Percentiles rank a stretch among this genome's conserved stretches.
Evolutionary conservation across 2,888 invertebrate species (phyloP).

Genomic region (Trissonchulus sp.): DNA sequence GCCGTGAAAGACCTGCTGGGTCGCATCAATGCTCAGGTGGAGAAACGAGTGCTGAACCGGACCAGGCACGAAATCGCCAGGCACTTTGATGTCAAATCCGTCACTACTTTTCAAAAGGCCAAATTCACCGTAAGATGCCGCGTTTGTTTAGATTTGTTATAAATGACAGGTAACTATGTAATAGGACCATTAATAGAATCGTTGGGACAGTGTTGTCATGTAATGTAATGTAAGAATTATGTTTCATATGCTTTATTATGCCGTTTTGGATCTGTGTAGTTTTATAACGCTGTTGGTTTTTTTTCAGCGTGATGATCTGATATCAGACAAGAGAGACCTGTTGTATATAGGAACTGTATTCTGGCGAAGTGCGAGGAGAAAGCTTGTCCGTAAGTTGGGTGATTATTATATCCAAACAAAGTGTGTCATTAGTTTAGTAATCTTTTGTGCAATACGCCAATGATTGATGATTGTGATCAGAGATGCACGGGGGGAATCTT

Average conservation of each 20-base stretch:
- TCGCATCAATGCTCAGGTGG: conserved; percentile 85
- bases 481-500: too few species aligned
- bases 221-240: too few species aligned
- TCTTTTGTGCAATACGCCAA: too few species aligned
- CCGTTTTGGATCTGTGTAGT: too few species aligned
- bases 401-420: too few species aligned
- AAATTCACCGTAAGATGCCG: conserved; percentile 67
- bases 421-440: too few species aligned
- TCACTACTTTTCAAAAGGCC: conserved; percentile 62
- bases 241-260: too few species aligned
- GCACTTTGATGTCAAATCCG: conserved; percentile 83
- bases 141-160: neutral
- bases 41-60: conserved; percentile 80
- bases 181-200: too few species aligned
- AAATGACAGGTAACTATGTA: too few species aligned
- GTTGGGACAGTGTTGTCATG: neutral
- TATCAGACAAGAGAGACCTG: neutral
- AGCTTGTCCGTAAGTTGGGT: conserved; percentile 28
- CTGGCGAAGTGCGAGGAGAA: conserved; percentile 24
- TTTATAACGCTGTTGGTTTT: neutral
- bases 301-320: conserved; percentile 22
- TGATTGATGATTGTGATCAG: too few species aligned
- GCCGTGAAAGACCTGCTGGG: conserved; percentile 61
- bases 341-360: conserved; percentile 24
- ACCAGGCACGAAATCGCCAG: conserved; percentile 84